Conservation (phyloP, 2,113 vertebrate genomes). For the Callorhinus ursinus region DNA sequence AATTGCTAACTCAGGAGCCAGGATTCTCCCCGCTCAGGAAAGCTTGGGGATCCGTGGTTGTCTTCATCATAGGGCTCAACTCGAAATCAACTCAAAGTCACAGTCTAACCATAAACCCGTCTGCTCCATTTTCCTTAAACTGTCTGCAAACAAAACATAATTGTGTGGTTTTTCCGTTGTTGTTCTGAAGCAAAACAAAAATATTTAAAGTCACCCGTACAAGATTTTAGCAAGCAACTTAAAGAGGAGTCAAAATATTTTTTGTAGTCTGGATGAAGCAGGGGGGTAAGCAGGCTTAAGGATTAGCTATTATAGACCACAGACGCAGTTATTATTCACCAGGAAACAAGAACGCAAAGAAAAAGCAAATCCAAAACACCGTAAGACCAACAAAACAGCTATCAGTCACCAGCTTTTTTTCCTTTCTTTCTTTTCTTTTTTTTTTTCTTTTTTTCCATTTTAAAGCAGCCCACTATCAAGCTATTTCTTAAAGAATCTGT, state of each 20-base stretch:
- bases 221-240: slow-evolving; percentile 51
- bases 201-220: slow-evolving; percentile 33
- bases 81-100: slow-evolving; percentile 60
- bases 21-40: slow-evolving; percentile 48
- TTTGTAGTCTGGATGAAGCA: slow-evolving; percentile 13
- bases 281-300: slow-evolving; percentile 39
- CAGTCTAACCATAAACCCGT: slow-evolving; percentile 70
- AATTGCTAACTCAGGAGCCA: slow-evolving; percentile 65
- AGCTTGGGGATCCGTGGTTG: slow-evolving; percentile 11
- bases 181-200: slow-evolving; percentile 68
- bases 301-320: background rate
- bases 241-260: slow-evolving; percentile 53
- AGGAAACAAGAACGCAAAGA: slow-evolving; percentile 38
- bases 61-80: slow-evolving; percentile 40
- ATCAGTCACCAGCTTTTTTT: background rate
- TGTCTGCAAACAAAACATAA: slow-evolving; percentile 67
- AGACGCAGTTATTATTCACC: slow-evolving; percentile 26
- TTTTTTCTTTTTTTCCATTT: background rate
- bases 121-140: slow-evolving; percentile 73
- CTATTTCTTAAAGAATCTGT: background rate
- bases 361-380: background rate
- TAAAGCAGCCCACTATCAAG: background rate
- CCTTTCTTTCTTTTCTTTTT: background rate
- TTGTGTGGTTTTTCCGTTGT: slow-evolving; percentile 38
- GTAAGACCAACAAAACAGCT: background rate